Conservation (phyloP, 2,888 invertebrate species). For the Lithophane ornitopus region DNA sequence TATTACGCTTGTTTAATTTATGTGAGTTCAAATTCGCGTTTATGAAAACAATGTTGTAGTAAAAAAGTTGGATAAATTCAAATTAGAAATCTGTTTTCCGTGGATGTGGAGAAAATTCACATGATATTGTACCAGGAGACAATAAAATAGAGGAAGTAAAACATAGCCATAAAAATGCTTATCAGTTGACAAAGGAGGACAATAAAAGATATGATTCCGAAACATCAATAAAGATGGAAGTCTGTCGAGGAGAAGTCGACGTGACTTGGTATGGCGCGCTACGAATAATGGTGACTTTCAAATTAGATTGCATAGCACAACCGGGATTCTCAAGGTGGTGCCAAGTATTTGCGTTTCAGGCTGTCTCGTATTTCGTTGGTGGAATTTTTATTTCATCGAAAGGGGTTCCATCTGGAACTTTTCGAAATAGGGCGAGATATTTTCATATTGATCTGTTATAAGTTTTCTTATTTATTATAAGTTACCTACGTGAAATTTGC, state of each 20-base stretch:
- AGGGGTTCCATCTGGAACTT: slow-evolving; percentile 50
- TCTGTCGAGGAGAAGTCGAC: slow-evolving; percentile 74
- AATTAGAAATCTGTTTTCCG: slow-evolving; percentile 32
- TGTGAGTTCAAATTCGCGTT: slow-evolving; percentile 39
- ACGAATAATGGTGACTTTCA: slow-evolving; percentile 77
- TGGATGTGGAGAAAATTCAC: slow-evolving; percentile 20
- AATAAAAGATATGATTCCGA: slow-evolving; percentile 71
- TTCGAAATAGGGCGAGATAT: slow-evolving; percentile 46
- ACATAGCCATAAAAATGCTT: slow-evolving; percentile 62
- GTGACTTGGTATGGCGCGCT: slow-evolving; percentile 74
- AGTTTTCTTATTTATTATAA: slow-evolving; percentile 35
- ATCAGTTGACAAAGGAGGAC: slow-evolving; percentile 67
- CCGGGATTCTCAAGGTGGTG: slow-evolving; percentile 70
- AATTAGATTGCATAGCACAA: slow-evolving; percentile 77
- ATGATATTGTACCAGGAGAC: slow-evolving; percentile 40
- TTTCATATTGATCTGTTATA: slow-evolving; percentile 40
- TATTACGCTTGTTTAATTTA: slow-evolving; percentile 57
- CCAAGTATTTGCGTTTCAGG: slow-evolving; percentile 74
- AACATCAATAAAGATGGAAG: slow-evolving; percentile 74
- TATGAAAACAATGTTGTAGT: slow-evolving; percentile 32
- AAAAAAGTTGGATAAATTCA: slow-evolving; percentile 11
- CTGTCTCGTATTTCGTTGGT: slow-evolving; percentile 70
- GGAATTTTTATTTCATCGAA: slow-evolving; percentile 59
- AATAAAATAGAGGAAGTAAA: slow-evolving; percentile 63
- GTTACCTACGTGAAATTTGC: slow-evolving; percentile 14